These are phyloP conservation scores for Megatriorchis doriae DNA, from an alignment of 2,113 vertebrate species.

Conservation along the genomic window DNA sequence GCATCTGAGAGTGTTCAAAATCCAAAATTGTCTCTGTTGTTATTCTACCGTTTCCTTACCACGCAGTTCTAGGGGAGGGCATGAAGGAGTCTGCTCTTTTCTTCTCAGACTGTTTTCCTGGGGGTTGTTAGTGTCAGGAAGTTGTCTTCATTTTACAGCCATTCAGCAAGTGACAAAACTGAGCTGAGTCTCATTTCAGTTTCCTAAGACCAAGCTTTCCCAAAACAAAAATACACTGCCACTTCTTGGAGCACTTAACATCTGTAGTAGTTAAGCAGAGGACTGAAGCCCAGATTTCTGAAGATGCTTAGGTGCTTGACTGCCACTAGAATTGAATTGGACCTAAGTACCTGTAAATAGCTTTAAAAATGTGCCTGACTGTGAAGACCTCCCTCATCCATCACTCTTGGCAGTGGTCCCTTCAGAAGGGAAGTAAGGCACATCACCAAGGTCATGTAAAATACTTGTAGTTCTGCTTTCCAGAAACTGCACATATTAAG, in stretches of 20 bases:
- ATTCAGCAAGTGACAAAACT: slow-evolving; percentile 23
- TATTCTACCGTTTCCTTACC: background rate
- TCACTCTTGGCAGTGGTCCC: background rate
- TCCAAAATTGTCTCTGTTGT: slow-evolving; percentile 1
- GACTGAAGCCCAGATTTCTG: background rate
- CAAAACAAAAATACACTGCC: background rate
- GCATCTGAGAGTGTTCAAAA: slow-evolving; percentile 1
- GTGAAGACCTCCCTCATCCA: background rate
- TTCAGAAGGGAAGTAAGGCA: background rate
- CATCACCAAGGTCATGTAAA: background rate
- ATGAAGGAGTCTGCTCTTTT: background rate
- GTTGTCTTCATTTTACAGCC: slow-evolving; percentile 20
- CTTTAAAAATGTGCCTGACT: background rate
- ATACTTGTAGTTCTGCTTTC: background rate
- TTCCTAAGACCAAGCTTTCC: background rate
- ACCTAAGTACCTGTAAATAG: background rate
- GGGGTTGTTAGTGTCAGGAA: background rate
- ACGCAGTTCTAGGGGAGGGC: background rate
- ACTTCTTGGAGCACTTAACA: background rate
- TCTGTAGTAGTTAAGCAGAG: background rate
- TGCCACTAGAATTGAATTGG: background rate
- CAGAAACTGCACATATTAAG: background rate
- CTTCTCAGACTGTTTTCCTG: background rate
- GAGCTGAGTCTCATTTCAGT: background rate
- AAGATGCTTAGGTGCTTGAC: background rate